Evolutionary conservation across 2,113 vertebrate genomes (phyloP).

Genomic region (Isichthys henryi): DNA sequence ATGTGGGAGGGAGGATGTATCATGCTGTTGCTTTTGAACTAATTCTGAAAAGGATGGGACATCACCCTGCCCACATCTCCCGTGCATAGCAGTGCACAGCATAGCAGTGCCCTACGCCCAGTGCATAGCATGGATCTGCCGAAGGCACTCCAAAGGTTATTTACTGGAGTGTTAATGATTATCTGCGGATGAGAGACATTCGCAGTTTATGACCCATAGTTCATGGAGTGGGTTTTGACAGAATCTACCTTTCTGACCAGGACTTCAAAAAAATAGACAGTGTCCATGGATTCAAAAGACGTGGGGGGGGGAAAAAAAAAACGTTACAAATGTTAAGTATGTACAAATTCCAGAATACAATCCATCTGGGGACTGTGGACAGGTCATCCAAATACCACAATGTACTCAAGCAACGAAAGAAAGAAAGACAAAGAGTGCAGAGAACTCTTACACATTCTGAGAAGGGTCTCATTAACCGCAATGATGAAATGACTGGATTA

Average conservation of each 20-base stretch:
- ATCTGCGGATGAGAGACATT: background rate
- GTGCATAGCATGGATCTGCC: background rate
- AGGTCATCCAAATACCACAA: slow-evolving; percentile 31
- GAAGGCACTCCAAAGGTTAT: background rate
- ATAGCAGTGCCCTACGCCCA: background rate
- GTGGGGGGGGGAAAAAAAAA: background rate
- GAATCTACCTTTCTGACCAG: background rate
- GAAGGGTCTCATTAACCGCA: slow-evolving; percentile 45
- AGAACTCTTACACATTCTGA: slow-evolving; percentile 42
- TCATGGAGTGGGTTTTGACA: background rate
- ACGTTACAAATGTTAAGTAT: background rate
- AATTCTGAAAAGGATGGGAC: background rate
- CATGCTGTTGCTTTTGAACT: background rate
- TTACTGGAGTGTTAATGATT: background rate
- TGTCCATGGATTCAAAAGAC: background rate
- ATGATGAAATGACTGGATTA: slow-evolving; percentile 48
- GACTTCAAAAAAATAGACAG: background rate
- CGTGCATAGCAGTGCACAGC: background rate
- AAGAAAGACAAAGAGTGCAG: slow-evolving; percentile 57
- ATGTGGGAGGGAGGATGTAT: background rate
- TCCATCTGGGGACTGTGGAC: slow-evolving; percentile 4
- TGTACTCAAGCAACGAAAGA: slow-evolving; percentile 45
- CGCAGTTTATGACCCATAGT: background rate
- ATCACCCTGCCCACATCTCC: background rate
- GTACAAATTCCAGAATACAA: background rate